Base-by-base conservation (phyloP, 2,888 invertebrate genomes). In the Andrena bicolor region DNA sequence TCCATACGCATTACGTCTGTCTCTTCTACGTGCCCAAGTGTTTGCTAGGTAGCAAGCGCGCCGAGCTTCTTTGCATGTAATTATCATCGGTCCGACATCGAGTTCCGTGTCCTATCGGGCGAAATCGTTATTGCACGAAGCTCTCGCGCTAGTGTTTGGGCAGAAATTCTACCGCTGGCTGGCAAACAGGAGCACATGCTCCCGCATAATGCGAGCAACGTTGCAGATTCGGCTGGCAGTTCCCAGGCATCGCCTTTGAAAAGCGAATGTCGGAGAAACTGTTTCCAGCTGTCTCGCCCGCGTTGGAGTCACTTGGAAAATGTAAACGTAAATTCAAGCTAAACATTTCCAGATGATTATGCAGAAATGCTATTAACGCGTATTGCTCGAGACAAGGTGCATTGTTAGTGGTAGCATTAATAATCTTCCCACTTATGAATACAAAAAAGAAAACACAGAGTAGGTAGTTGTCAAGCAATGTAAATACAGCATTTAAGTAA, bases 1-100 rank as follows among this genome's bases (percentile, higher is more conserved):
- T 84, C 86, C 88, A 89, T 86, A 86, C 86, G 86, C 75, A 87
- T 86, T 86, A 86, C 79, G 78, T 71, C 64, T 71, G 80, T 86
- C 76, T 68, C 77, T 76, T 68, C 75, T 76, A 76, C 76, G 78
- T 75, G 76, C 61, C 86, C 68, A 73, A 75, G 82, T 78, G 77
- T 83, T 76, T 48, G 66, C 61, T 35, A 61, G 74, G 72, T 76
- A 74, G 69, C 80, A 48, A 41, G 63, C 35, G 65, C 66, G 68
- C 20, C 77, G 82, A 75, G 73, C 76, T 75, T 80, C 69, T 61
- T 77, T 73, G 80, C 75, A 82, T 82, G 63, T 75, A 86, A 86
- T 86, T 81, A 86, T 74, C 77, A 86, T 76, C 77, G 69, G 64
- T 20, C 61, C 72, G 72, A 72, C 79, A 70, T 79, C 71, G 71